phyloP scores from a whole-genome alignment of 2,888 invertebrate genomes.

The Nesidiocoris tenuis region DNA sequence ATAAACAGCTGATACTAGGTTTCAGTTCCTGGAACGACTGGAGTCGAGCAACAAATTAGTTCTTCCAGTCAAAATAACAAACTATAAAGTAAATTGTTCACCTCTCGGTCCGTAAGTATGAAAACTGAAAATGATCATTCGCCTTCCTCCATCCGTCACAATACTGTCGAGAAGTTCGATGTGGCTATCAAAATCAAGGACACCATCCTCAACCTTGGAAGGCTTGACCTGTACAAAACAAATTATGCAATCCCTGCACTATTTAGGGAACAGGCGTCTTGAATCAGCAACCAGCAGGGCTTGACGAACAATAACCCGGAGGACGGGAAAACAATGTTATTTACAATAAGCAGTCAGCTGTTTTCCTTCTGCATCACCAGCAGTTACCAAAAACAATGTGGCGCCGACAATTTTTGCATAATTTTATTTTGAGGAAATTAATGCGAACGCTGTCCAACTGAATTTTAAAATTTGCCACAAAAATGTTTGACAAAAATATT shows the following conservation, averaged over 20 bases:
- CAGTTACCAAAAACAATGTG: too few species aligned
- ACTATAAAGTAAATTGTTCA: slow-evolving; percentile 18
- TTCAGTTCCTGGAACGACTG: slow-evolving; percentile 1
- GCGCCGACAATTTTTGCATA: too few species aligned
- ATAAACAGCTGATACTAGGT: slow-evolving; percentile 30
- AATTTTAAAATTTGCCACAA: too few species aligned
- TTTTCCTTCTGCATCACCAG: too few species aligned
- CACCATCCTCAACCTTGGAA: slow-evolving; percentile 40
- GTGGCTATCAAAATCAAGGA: slow-evolving; percentile 40
- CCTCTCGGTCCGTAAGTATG: slow-evolving; percentile 39
- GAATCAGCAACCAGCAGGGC: too few species aligned
- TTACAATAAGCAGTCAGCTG: too few species aligned
- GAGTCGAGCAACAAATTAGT: slow-evolving; percentile 4
- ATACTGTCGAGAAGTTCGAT: slow-evolving; percentile 41
- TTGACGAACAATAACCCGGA: too few species aligned
- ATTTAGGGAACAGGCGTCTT: too few species aligned
- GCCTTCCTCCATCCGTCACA: slow-evolving; percentile 27
- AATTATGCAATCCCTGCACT: slow-evolving; percentile 24
- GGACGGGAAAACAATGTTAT: too few species aligned
- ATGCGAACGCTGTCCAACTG: too few species aligned
- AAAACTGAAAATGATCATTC: slow-evolving; percentile 37
- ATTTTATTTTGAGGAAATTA: too few species aligned
- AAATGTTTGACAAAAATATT: too few species aligned
- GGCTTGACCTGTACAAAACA: slow-evolving; percentile 34
- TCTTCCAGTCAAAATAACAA: not conserved